These are phyloP conservation scores for Elachura formosa DNA, from an alignment of 2,113 vertebrate species.

Conservation along the genomic window DNA sequence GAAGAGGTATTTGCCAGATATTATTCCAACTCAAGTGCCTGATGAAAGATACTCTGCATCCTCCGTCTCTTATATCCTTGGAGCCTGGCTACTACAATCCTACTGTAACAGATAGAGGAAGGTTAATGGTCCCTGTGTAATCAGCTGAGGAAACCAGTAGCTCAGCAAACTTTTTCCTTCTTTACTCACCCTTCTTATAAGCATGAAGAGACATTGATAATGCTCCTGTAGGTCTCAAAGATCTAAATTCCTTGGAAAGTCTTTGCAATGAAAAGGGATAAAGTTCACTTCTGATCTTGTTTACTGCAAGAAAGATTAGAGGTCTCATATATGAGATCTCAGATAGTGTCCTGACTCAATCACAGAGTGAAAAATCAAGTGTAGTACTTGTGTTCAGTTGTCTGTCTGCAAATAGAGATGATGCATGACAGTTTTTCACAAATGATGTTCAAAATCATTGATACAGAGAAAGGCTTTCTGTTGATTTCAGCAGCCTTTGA, in stretches of 20 bases:
- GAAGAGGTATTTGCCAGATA: not conserved
- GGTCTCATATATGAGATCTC: not conserved
- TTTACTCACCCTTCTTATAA: not conserved
- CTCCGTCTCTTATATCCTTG: not conserved
- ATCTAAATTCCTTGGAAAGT: not conserved
- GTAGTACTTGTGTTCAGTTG: not conserved
- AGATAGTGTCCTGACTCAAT: not conserved
- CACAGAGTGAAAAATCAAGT: not conserved
- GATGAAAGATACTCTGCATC: not conserved
- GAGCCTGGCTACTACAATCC: not conserved
- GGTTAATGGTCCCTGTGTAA: not conserved
- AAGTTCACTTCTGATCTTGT: not conserved
- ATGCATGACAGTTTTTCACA: not conserved
- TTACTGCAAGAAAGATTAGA: not conserved
- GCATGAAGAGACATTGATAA: not conserved
- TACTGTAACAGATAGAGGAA: not conserved
- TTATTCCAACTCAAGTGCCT: not conserved
- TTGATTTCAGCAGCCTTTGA: not conserved
- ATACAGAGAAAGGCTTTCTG: not conserved
- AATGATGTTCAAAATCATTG: not conserved
- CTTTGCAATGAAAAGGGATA: not conserved
- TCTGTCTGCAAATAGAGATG: not conserved
- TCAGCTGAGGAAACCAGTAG: not conserved
- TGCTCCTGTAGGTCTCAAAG: not conserved
- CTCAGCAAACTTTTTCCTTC: not conserved